Conservation (phyloP, 2,888 invertebrate genomes). For the Eupithecia insigniata region DNA sequence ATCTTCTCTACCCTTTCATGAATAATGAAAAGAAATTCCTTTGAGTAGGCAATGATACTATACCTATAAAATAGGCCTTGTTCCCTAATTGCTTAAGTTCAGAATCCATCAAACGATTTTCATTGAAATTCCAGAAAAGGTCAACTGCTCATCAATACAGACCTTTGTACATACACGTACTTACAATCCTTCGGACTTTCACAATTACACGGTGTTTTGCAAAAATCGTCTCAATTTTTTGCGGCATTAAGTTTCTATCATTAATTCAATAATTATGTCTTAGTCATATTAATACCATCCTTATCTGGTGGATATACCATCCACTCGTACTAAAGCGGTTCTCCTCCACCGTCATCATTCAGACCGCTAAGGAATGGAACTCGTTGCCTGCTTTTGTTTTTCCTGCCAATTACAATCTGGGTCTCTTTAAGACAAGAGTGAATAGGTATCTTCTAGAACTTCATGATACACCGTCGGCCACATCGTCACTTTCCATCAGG, state of each 20-base stretch:
- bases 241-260: neutral
- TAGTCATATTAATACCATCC: too few species aligned
- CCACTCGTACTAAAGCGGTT: too few species aligned
- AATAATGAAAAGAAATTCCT: slow-evolving; percentile 12
- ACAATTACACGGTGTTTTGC: neutral
- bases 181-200: neutral
- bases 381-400: too few species aligned
- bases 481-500: too few species aligned
- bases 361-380: too few species aligned
- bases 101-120: slow-evolving; percentile 7
- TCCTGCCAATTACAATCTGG: too few species aligned
- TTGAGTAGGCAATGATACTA: neutral
- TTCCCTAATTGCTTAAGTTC: slow-evolving; percentile 6
- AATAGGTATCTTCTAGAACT: too few species aligned
- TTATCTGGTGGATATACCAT: too few species aligned
- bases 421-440: too few species aligned
- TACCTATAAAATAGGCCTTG: neutral
- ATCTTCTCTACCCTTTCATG: slow-evolving; percentile 7
- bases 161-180: neutral
- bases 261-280: neutral
- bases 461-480: too few species aligned
- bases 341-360: too few species aligned
- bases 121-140: slow-evolving; percentile 16
- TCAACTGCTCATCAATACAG: slow-evolving; percentile 19
- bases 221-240: neutral